These are phyloP conservation scores for Nothura maculosa DNA, from an alignment of 2,797 vertebrate genomes.

Conservation along the genomic window DNA sequence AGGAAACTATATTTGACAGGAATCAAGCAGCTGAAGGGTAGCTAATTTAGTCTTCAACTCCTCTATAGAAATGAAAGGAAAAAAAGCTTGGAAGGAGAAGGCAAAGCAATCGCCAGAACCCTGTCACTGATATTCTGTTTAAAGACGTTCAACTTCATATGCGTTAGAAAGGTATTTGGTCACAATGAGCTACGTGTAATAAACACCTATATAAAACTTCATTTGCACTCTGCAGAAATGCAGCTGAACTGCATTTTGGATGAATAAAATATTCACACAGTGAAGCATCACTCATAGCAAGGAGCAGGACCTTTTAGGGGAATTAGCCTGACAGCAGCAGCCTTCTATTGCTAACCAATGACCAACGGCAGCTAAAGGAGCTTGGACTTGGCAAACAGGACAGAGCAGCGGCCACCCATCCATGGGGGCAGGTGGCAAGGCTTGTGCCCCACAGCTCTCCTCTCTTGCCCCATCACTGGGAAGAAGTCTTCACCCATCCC, in stretches of 20 bases:
- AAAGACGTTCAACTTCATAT: neutral
- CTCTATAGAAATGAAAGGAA: neutral
- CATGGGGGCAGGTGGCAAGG: too few relatives aligned
- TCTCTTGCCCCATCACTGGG: neutral
- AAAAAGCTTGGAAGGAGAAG: neutral
- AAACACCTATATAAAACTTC: neutral
- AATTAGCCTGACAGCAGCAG: neutral
- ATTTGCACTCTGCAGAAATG: neutral
- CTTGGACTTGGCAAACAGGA: too few relatives aligned
- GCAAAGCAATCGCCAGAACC: neutral
- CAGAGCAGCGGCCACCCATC: too few relatives aligned
- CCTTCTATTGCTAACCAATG: neutral
- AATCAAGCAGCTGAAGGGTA: neutral
- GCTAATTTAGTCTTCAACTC: neutral
- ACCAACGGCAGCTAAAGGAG: too few relatives aligned
- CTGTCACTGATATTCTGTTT: neutral
- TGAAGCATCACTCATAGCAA: too few relatives aligned
- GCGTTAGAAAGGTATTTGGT: neutral
- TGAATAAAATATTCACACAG: neutral
- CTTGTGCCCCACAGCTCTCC: rapidly evolving
- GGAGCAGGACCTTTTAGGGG: too few relatives aligned
- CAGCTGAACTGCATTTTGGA: neutral
- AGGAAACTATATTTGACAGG: neutral
- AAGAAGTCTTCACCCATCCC: rapidly evolving
- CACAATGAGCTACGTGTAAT: neutral